Conservation (phyloP, 2,888 invertebrate genomes). For the Drosophila buzzatii region DNA sequence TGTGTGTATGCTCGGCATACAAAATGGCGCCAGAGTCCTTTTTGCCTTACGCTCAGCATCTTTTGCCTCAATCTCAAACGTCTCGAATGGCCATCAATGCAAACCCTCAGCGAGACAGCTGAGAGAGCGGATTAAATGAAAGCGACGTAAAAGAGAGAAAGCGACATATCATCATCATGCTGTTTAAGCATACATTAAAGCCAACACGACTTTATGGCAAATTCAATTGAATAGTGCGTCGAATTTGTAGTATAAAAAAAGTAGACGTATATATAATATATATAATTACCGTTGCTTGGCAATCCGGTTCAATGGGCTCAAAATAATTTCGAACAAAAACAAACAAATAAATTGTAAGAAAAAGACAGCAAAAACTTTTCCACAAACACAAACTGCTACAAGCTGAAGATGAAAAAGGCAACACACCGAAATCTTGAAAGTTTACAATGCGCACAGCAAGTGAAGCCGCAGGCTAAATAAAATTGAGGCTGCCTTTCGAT, state of each 20-base stretch:
- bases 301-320: constrained; percentile 59
- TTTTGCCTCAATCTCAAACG: constrained; percentile 57
- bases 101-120: constrained; percentile 2
- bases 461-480: constrained; percentile 47
- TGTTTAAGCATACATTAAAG: constrained; percentile 37
- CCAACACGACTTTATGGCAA: constrained; percentile 23
- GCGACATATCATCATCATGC: constrained; percentile 18
- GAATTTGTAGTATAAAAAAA: constrained; percentile 55
- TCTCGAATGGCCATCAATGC: constrained; percentile 68
- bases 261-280: background rate
- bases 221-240: constrained; percentile 66
- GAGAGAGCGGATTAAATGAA: background rate
- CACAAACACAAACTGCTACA: constrained; percentile 37
- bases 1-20: constrained; percentile 62
- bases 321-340: constrained; percentile 63
- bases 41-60: constrained; percentile 46
- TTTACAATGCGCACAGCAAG: constrained; percentile 61
- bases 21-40: constrained; percentile 71
- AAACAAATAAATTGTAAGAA: constrained; percentile 76
- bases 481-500: constrained; percentile 23
- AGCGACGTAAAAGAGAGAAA: background rate
- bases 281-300: constrained; percentile 59
- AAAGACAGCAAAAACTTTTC: constrained; percentile 68
- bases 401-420: constrained; percentile 10
- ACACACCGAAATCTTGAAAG: constrained; percentile 63